Evolutionary conservation across 1,140 invertebrate genomes (phyloP).

Genomic region (Ceratoteleas bidentatus): DNA sequence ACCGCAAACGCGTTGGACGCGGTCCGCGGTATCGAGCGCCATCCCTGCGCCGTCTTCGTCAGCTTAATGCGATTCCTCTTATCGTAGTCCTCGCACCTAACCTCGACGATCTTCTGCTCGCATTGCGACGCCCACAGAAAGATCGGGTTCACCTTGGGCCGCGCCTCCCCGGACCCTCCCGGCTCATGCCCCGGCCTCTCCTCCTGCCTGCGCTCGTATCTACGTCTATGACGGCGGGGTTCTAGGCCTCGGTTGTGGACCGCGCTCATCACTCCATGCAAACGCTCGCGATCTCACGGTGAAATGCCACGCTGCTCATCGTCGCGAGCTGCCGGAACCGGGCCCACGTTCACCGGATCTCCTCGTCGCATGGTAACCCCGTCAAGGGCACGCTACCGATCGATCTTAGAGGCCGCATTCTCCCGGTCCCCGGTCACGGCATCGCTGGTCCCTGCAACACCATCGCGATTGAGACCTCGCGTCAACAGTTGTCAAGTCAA

Average conservation of each 20-base stretch:
- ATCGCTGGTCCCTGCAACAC: too few relatives aligned
- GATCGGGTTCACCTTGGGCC: constrained; percentile 87
- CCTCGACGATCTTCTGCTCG: constrained; percentile 89
- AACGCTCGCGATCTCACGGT: constrained; percentile 68
- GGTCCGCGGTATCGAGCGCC: constrained; percentile 90
- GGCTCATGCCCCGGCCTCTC: constrained; percentile 24
- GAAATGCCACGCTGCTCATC: too few relatives aligned
- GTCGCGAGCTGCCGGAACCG: not conserved
- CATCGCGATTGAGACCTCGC: too few relatives aligned
- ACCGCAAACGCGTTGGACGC: constrained; percentile 83
- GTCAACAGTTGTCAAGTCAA: too few relatives aligned
- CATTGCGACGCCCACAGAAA: constrained; percentile 91
- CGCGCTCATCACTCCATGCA: constrained; percentile 81
- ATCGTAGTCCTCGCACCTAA: constrained; percentile 92
- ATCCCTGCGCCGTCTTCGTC: constrained; percentile 89
- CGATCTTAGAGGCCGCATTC: too few relatives aligned
- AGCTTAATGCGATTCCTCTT: constrained; percentile 90
- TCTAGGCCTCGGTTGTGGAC: constrained; percentile 78
- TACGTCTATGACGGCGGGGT: constrained; percentile 79
- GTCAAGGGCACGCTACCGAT: too few relatives aligned
- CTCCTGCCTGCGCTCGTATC: constrained; percentile 57
- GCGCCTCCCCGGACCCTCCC: constrained; percentile 70
- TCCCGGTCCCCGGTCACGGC: too few relatives aligned
- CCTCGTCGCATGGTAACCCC: too few relatives aligned
- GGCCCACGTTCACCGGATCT: not conserved